phyloP scores from a whole-genome alignment of 2,888 invertebrate genomes.

The Leptopilina syphax region DNA sequence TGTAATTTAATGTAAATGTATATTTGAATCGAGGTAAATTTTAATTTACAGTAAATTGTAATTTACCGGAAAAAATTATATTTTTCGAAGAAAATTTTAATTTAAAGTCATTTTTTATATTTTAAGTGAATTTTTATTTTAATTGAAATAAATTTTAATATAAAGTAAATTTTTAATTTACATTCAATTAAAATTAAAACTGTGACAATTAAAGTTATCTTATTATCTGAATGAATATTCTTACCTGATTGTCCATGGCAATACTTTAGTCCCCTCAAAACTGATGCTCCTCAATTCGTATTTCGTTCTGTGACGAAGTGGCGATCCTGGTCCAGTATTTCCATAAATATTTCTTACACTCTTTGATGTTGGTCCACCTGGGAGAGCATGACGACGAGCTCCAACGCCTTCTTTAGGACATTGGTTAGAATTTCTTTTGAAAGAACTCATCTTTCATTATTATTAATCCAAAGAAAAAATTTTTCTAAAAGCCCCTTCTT shows the following conservation, averaged over 20 bases:
- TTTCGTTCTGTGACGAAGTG: slow-evolving; percentile 71
- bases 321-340: slow-evolving; percentile 61
- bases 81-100: too few relatives aligned
- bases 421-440: slow-evolving; percentile 65
- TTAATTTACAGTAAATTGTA: too few relatives aligned
- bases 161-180: too few relatives aligned
- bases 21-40: too few relatives aligned
- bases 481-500: background rate
- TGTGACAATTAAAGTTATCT: too few relatives aligned
- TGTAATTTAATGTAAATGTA: too few relatives aligned
- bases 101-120: too few relatives aligned
- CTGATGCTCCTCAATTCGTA: slow-evolving; percentile 77
- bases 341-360: slow-evolving; percentile 63
- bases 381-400: slow-evolving; percentile 30
- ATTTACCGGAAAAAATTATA: too few relatives aligned
- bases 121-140: too few relatives aligned
- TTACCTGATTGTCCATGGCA: slow-evolving; percentile 75
- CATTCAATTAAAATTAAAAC: too few relatives aligned
- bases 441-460: slow-evolving; percentile 64
- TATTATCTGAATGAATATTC: slow-evolving; percentile 3
- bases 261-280: slow-evolving; percentile 75
- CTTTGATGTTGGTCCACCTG: slow-evolving; percentile 59
- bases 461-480: background rate
- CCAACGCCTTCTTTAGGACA: slow-evolving; percentile 60
- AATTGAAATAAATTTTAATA: too few relatives aligned